Conservation (phyloP, 2,113 vertebrate genomes). For the Pangasianodon hypophthalmus region DNA sequence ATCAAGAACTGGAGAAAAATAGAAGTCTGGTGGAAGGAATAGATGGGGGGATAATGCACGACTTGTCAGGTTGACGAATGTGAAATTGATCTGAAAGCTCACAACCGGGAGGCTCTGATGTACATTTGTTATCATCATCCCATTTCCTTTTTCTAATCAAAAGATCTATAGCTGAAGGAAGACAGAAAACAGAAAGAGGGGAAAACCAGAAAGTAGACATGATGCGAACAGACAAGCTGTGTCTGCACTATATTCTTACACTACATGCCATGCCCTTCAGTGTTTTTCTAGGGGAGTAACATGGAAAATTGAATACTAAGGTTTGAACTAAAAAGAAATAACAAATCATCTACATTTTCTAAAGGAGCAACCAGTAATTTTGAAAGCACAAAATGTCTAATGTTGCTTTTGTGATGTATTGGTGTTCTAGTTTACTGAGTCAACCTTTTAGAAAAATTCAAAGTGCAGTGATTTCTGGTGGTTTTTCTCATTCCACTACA, state of each 20-base stretch:
- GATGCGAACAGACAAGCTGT: background rate
- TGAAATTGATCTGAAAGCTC: background rate
- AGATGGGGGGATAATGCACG: background rate
- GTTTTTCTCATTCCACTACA: background rate
- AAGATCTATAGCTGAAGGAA: background rate
- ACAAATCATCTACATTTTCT: background rate
- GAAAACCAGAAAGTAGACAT: background rate
- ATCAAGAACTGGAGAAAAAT: conserved; percentile 23
- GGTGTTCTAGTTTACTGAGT: background rate
- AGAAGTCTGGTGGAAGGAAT: background rate
- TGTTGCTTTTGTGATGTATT: background rate
- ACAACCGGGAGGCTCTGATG: background rate
- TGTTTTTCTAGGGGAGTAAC: background rate
- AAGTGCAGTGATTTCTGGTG: background rate
- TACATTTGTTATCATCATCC: background rate
- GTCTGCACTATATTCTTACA: background rate
- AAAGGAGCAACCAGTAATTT: background rate
- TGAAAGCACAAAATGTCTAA: background rate
- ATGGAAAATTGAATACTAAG: background rate
- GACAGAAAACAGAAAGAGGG: background rate
- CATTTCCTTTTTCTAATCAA: background rate
- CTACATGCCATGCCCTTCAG: background rate
- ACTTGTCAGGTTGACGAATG: background rate
- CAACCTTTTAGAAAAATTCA: background rate
- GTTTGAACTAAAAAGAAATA: background rate